A percentile compares a stretch with the other conserved stretches of the same genome.
Evolutionary conservation across 2,888 invertebrate species (phyloP).

Genomic region (Xiphydria camelus): DNA sequence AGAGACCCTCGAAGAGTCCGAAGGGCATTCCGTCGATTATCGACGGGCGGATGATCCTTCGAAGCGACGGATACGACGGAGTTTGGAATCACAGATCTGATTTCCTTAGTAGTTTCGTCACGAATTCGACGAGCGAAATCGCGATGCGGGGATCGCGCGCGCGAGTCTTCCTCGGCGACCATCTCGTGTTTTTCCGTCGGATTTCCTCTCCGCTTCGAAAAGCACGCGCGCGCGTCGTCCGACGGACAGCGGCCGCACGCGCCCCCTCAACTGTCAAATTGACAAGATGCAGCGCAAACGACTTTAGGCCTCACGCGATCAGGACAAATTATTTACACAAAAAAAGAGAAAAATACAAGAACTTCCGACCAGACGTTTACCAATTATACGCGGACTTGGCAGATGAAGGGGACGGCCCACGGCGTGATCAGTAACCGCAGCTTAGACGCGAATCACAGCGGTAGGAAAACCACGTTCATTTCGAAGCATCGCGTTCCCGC

Average conservation of each 20-base stretch:
- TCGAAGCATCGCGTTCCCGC: constrained; percentile 3
- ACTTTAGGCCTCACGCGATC: constrained; percentile 6
- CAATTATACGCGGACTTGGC: no score
- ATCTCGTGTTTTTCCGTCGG: no score
- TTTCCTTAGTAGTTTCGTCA: no score
- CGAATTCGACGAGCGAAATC: no score
- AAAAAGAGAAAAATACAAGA: not conserved
- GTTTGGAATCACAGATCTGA: no score
- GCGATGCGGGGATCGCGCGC: no score
- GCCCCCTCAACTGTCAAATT: constrained; percentile 22
- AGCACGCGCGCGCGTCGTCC: not conserved
- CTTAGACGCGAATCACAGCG: constrained; percentile 17
- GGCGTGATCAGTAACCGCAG: constrained; percentile 20
- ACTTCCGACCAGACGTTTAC: no score
- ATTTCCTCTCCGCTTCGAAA: constrained; percentile 4
- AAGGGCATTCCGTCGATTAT: no score
- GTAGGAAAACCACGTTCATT: constrained; percentile 4
- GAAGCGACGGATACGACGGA: no score
- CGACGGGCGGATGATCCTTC: not conserved
- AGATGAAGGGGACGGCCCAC: constrained; percentile 21
- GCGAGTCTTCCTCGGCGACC: not conserved
- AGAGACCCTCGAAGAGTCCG: not conserved
- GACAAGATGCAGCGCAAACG: constrained; percentile 15
- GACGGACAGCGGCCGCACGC: not conserved
- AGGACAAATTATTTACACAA: not conserved